Conservation (phyloP, 1,140 invertebrate genomes). For the Metopolophium dirhodum region DNA sequence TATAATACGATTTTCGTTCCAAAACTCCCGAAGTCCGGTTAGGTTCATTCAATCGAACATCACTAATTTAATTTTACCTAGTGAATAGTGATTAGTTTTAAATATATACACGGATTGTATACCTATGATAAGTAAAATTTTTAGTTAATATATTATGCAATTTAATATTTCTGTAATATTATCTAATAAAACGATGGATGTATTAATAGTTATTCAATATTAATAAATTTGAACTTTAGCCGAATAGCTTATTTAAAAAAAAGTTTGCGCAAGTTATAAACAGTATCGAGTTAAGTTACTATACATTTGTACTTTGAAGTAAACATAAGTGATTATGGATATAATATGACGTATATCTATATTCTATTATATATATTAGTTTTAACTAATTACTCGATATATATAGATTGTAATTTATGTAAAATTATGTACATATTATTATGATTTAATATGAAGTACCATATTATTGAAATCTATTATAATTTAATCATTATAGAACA, state of each 20-base stretch:
- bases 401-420: no score
- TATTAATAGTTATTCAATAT: conserved; percentile 14
- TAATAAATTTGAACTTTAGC: conserved; percentile 7
- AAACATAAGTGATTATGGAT: not conserved
- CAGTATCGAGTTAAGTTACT: not conserved
- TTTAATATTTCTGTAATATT: not conserved
- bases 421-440: no score
- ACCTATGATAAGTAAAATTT: no score
- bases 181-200: not conserved
- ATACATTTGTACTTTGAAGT: not conserved
- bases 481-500: no score
- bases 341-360: not conserved
- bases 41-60: not conserved
- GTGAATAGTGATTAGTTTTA: no score
- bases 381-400: no score
- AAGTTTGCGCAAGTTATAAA: not conserved
- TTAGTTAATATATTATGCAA: no score
- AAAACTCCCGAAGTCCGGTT: not conserved
- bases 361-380: not conserved
- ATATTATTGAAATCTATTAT: no score
- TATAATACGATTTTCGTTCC: not conserved
- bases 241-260: not conserved
- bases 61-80: not conserved
- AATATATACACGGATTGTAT: no score
- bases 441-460: no score